Evolutionary conservation across 2,888 invertebrate species (phyloP).

Genomic region (Pandemis corylana): DNA sequence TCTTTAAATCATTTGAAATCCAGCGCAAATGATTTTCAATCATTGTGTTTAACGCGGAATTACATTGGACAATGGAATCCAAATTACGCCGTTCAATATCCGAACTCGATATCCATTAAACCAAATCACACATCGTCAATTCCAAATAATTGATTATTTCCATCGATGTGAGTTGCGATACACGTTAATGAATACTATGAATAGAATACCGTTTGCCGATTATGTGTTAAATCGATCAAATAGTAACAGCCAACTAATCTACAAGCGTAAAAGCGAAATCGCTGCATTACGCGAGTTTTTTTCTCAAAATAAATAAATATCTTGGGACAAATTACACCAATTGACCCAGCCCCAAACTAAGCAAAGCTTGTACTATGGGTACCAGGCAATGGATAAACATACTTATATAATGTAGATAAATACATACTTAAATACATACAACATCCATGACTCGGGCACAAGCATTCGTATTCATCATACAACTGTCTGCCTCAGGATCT

Average conservation of each 20-base stretch:
- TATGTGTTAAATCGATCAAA: not conserved
- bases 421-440: too few relatives aligned
- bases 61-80: slow-evolving; percentile 23
- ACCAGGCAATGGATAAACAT: too few relatives aligned
- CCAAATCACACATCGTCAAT: slow-evolving; percentile 25
- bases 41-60: slow-evolving; percentile 26
- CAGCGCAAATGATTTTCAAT: slow-evolving; percentile 19
- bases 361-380: too few relatives aligned
- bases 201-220: not conserved
- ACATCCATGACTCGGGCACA: too few relatives aligned
- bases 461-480: too few relatives aligned
- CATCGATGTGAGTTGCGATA: slow-evolving; percentile 7
- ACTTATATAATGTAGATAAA: too few relatives aligned
- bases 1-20: not conserved
- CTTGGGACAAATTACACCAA: too few relatives aligned
- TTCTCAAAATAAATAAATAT: too few relatives aligned
- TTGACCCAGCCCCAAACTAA: too few relatives aligned
- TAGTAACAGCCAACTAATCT: not conserved
- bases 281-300: too few relatives aligned
- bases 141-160: slow-evolving; percentile 35
- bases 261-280: not conserved
- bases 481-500: too few relatives aligned
- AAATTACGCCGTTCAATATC: slow-evolving; percentile 29
- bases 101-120: slow-evolving; percentile 7
- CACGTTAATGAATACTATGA: not conserved